Conservation (phyloP, 2,113 vertebrate genomes). For the Sinocyclocheilus grahami region DNA sequence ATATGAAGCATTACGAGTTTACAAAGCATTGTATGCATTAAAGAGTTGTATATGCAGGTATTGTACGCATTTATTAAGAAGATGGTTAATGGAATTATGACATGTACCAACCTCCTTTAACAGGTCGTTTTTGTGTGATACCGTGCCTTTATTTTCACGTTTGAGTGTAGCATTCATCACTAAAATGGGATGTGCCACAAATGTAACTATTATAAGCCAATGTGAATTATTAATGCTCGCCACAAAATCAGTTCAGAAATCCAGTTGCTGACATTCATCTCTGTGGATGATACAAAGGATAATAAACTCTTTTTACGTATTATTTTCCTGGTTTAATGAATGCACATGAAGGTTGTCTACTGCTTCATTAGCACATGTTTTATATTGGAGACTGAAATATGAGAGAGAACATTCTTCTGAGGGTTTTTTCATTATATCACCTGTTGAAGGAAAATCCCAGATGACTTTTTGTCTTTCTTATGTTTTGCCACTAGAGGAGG, state of each 20-base stretch:
- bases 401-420: background rate
- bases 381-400: background rate
- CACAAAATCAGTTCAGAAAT: background rate
- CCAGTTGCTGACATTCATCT: background rate
- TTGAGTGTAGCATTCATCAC: constrained; percentile 2
- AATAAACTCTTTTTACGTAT: background rate
- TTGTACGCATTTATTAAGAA: background rate
- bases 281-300: background rate
- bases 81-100: background rate
- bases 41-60: background rate
- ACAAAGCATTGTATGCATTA: constrained; percentile 29
- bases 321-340: background rate
- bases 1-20: constrained; percentile 31
- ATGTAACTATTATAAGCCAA: background rate
- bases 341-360: background rate
- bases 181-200: constrained; percentile 26
- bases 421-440: background rate
- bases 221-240: background rate
- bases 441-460: background rate
- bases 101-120: background rate
- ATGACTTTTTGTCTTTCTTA: background rate
- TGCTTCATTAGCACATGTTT: background rate
- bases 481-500: constrained; percentile 4
- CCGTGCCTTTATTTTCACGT: constrained; percentile 22
- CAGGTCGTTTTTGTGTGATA: background rate